Base-by-base conservation (phyloP, 2,113 vertebrate species). In the Hyperopisus bebe region DNA sequence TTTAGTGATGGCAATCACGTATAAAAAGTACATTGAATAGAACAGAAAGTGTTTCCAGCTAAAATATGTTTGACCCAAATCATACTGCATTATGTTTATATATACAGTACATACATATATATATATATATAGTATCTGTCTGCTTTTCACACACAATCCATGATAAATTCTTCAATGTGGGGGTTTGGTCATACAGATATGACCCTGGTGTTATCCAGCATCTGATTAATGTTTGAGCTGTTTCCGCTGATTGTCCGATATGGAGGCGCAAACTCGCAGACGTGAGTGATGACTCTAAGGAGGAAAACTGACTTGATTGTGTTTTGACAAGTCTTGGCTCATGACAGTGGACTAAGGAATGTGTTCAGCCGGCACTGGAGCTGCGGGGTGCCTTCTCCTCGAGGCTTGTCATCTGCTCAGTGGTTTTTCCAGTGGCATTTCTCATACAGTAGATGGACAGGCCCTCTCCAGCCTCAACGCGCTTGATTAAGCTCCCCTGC, bases 251-350 rank as follows among this genome's bases (percentile, higher is more conserved):
- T 86, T 46, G 47, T 86, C 83, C 44, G n/a, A 50, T 47, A 48
- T 27, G 24, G 46, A 86, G 83, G 21, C 3, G 44, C 19, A 48
- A 50, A 86, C 83, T n/a, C 47, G n/a, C 24, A 8, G 83, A 48
- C 8, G 3, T 50, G 44, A 2, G 50, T 86, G 83, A 27, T 48
- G 46, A 50, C 44, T 50, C 47, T 24, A 24, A 15, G 47, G 44
- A 24, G 83, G 47, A 27, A 51, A 31, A 50, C 42, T 46, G 50
- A 46, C 24, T 24, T 47, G 80, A 84, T 89, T 84, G 11, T 86
- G 89, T 58, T 89, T 85, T 89, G 89, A 85, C 89, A 89, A 44
- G 39, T 44, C 89, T 31, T 62, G 80, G 80, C 82, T 44, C 13
- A 11, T 9, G 24, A 44, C 3, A 2, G 77, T 55, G 9, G 39